Base-by-base conservation (phyloP, 2,113 vertebrate species). In the Leucosticte australis region DNA sequence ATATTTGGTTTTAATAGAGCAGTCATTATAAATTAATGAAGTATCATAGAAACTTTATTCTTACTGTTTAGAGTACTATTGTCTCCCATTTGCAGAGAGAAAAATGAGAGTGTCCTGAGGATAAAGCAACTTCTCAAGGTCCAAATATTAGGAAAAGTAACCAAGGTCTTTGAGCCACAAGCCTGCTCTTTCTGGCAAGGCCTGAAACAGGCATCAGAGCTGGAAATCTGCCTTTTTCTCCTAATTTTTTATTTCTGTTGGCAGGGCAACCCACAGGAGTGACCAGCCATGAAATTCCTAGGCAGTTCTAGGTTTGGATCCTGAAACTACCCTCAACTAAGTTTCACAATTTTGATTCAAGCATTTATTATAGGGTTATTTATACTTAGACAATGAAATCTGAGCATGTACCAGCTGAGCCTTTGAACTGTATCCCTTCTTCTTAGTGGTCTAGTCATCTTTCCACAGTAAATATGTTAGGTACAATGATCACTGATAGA, bases 361-460 rank as follows among this genome's bases (percentile, higher is more conserved):
- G 44, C n/a, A 47, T 82, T 79, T 87, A 37, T 90, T 94, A 73
- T 37, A 57, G 37, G 26, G 19, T 28, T 90, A 77, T 77, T 92
- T 73, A 44, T 80, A 84, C 69, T 68, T 68, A 53, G 20, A 84
- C 37, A 92, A 68, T 7, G 41, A 92, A 94, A 97, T 69, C 20
- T 68, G 69, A 95, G 44, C 42, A 42, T 20, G 3, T 53, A 84
- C 28, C 59, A 96, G 39, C 55, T 59, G 16, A 90, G 75, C 56
- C 75, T 92, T 89, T 92, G 92, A 92, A 75, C 70, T 87, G 13
- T 30, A 76, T 69, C 57, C 82, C 39, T 85, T 87, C 60, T 90
- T 77, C 74, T 76, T 68, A 57, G 74, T 18, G 41, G 62, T 82
- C 62, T 68, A 62, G 53, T 73, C n/a, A 37, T 57, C 42, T 79